phyloP scores from a whole-genome alignment of 2,113 vertebrate genomes.

The Cercopithecus mona region DNA sequence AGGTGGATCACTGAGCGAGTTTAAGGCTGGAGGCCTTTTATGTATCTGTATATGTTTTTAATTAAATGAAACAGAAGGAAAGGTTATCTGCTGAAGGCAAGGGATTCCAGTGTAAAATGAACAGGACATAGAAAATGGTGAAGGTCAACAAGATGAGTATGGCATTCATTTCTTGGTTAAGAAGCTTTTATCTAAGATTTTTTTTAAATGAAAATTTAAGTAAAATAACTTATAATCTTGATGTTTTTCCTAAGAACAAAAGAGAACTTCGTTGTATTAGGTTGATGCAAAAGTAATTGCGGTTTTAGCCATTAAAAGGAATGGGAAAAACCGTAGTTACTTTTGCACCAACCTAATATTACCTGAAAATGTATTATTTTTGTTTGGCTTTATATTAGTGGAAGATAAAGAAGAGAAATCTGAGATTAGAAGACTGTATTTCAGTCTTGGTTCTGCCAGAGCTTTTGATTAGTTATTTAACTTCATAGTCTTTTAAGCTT shows the following conservation, averaged over 20 bases:
- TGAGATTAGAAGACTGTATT: conserved; percentile 24
- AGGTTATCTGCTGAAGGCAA: neutral
- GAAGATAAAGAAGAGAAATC: neutral
- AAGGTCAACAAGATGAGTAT: neutral
- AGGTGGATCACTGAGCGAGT: neutral
- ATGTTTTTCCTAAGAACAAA: neutral
- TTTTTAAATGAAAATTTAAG: conserved; percentile 33
- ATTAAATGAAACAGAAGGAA: conserved; percentile 5
- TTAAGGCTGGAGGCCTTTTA: neutral
- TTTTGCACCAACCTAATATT: neutral
- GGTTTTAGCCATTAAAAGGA: too few species aligned
- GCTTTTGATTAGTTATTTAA: conserved; percentile 12
- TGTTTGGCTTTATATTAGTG: neutral
- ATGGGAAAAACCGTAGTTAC: too few species aligned
- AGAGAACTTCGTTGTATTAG: neutral
- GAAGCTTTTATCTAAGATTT: conserved; percentile 16
- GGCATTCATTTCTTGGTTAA: conserved; percentile 5
- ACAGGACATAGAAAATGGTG: neutral
- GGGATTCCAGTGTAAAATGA: neutral
- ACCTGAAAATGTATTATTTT: neutral
- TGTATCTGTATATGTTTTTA: neutral
- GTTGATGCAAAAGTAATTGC: too few species aligned
- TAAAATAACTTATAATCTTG: neutral
- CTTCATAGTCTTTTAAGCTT: neutral
- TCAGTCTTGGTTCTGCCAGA: neutral